Percentiles rank a stretch among this genome's conserved stretches.
These are phyloP conservation scores for Cyrtodaria siliqua DNA, from an alignment of 2,888 invertebrate genomes.

Conservation along the genomic window DNA sequence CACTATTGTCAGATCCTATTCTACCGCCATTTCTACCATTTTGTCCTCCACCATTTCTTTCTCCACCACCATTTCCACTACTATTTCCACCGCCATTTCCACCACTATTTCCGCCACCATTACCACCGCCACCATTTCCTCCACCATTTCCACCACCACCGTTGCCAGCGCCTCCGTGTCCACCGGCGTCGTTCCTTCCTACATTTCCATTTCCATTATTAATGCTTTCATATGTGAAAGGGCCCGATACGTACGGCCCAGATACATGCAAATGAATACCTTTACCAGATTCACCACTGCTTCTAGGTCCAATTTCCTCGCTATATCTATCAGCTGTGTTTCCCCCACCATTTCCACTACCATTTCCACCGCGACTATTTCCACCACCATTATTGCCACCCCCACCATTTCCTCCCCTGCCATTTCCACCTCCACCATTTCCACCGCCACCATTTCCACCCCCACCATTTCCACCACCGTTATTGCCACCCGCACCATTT, in stretches of 20 bases:
- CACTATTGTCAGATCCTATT: not conserved
- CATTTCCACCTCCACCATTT: not conserved
- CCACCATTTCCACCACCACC: conserved; percentile 1
- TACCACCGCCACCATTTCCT: not conserved
- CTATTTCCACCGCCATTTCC: not conserved
- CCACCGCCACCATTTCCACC: no score
- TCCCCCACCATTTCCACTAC: no score
- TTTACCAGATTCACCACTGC: not conserved
- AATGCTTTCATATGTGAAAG: no score
- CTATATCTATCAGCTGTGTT: no score
- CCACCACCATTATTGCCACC: not conserved
- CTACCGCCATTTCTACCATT: not conserved
- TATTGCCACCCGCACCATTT: no score
- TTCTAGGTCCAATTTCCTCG: not conserved
- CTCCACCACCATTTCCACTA: not conserved
- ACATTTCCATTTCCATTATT: not conserved
- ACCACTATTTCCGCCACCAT: not conserved
- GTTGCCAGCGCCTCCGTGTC: not conserved
- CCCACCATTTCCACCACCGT: no score
- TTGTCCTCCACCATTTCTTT: not conserved
- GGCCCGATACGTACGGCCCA: not conserved
- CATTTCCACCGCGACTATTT: no score
- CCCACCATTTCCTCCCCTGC: not conserved
- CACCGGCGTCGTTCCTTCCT: not conserved
- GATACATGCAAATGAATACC: not conserved